A percentile compares a stretch with the other conserved stretches of the same genome.
These are phyloP conservation scores for Pocillopora verrucosa DNA, from an alignment of 64 coral and sea anemone species.

Conservation along the genomic window DNA sequence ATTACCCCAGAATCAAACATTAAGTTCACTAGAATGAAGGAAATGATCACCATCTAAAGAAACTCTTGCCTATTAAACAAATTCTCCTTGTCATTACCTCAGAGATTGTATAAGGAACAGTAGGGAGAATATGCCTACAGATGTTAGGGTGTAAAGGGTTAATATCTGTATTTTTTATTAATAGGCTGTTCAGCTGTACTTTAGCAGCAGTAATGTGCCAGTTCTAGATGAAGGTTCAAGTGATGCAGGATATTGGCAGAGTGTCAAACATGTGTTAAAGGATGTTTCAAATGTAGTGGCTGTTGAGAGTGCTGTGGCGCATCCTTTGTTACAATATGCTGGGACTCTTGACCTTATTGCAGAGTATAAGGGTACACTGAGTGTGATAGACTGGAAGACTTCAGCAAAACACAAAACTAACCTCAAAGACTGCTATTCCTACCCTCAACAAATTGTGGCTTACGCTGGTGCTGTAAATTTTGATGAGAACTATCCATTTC, in stretches of 20 bases:
- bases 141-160: not conserved
- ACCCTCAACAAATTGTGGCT: constrained; percentile 82
- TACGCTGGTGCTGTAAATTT: constrained; percentile 95
- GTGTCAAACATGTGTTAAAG: constrained; percentile 64
- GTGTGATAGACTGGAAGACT: constrained; percentile 96
- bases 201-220: constrained; percentile 26
- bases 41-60: too few relatives aligned
- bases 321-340: constrained; percentile 75
- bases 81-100: too few relatives aligned
- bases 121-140: not conserved
- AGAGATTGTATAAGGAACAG: not conserved
- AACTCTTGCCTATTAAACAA: too few relatives aligned
- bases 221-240: not conserved
- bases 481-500: constrained; percentile 89
- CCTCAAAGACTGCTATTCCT: constrained; percentile 81
- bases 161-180: not conserved
- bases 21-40: too few relatives aligned
- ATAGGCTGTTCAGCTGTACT: constrained; percentile 58
- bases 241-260: constrained; percentile 73
- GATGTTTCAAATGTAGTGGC: constrained; percentile 73
- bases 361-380: constrained; percentile 59
- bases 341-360: constrained; percentile 87
- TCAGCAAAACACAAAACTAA: constrained; percentile 76
- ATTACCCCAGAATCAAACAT: too few relatives aligned
- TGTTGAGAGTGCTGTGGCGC: constrained; percentile 73